These are phyloP conservation scores for Heliconius charithonia DNA, from an alignment of 2,888 invertebrate species.

Conservation along the genomic window DNA sequence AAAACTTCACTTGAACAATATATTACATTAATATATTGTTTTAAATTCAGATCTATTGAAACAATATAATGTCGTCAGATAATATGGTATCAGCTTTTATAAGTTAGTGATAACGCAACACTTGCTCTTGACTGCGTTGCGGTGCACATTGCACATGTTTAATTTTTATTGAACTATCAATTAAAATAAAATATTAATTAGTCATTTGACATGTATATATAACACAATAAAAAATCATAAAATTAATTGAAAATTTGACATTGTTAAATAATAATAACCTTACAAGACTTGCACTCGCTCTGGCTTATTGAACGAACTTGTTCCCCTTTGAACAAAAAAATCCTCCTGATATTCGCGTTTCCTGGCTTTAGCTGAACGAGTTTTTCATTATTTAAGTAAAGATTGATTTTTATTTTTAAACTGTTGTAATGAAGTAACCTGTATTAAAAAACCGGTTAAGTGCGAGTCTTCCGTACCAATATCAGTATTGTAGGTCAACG, in stretches of 20 bases:
- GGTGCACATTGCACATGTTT: not conserved
- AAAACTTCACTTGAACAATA: too few species aligned
- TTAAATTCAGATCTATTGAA: too few species aligned
- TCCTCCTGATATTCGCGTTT: not conserved
- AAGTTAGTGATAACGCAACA: slow-evolving; percentile 20
- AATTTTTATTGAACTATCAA: not conserved
- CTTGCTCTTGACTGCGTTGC: not conserved
- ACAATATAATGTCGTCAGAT: not conserved
- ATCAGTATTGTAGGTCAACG: too few species aligned
- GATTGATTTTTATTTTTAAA: slow-evolving; percentile 4
- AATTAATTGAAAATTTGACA: not conserved
- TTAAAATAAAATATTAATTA: not conserved
- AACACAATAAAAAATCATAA: not conserved
- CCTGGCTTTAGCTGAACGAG: slow-evolving; percentile 13
- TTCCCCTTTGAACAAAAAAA: slow-evolving; percentile 9
- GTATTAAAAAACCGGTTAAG: too few species aligned
- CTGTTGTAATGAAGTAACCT: not conserved
- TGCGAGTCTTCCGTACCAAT: too few species aligned
- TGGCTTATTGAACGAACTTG: slow-evolving; percentile 6
- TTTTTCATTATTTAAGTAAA: not conserved
- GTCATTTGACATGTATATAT: not conserved
- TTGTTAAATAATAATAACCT: not conserved
- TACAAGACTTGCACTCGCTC: not conserved
- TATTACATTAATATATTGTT: too few species aligned
- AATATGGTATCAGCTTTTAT: not conserved